These are phyloP conservation scores for Intellagama lesueurii DNA, from an alignment of 2,797 vertebrate genomes.

Conservation along the genomic window DNA sequence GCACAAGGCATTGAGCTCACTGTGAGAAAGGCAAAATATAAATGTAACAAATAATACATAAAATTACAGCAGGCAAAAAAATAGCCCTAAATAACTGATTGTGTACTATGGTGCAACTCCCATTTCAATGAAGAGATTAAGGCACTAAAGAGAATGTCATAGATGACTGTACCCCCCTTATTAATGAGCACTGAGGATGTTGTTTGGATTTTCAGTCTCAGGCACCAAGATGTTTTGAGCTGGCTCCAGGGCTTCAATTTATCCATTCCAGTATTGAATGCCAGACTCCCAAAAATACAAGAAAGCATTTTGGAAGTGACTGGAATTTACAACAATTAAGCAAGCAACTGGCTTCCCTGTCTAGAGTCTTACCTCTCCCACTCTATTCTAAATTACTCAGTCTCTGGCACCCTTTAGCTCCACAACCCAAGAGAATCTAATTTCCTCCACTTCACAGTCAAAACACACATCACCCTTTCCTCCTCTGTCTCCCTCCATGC, in stretches of 20 bases:
- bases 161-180: no score
- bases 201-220: background rate
- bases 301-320: slow-evolving; percentile 7
- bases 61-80: background rate
- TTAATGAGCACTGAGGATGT: no score
- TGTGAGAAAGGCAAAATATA: no score
- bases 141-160: no score
- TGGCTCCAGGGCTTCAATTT: background rate
- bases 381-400: slow-evolving; percentile 18
- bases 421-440: slow-evolving; percentile 8
- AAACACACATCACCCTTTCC: slow-evolving; percentile 1
- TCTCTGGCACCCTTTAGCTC: background rate
- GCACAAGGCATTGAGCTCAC: no score
- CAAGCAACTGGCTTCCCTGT: background rate
- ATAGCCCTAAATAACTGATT: background rate
- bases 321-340: background rate
- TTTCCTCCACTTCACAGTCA: slow-evolving; percentile 35
- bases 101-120: background rate
- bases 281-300: background rate
- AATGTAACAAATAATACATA: no score
- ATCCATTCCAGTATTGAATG: background rate
- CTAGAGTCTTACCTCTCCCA: background rate
- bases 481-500: background rate
- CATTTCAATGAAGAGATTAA: background rate
- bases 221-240: background rate